Conservation (phyloP, 2,888 invertebrate genomes). For the Halocaridina rubra region DNA sequence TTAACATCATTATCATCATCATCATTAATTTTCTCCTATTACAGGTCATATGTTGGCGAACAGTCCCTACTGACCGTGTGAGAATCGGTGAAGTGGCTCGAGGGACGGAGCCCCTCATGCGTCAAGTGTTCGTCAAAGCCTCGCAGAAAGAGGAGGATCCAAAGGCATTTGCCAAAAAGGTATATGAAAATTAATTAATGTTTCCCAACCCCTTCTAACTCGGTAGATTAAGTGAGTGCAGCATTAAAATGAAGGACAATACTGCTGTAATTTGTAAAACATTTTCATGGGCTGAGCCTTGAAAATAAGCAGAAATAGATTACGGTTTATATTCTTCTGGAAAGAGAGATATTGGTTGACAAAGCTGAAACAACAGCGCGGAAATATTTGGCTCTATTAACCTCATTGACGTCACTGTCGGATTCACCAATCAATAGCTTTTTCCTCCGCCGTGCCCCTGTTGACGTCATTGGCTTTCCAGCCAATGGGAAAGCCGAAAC, state of each 20-base stretch:
- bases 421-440: conserved; percentile 41
- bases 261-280: too few relatives aligned
- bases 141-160: conserved; percentile 7
- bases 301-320: background rate
- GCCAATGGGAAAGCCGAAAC: background rate
- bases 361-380: background rate
- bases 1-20: too few relatives aligned
- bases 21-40: background rate
- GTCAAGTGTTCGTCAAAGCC: conserved; percentile 82
- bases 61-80: conserved; percentile 87
- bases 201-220: too few relatives aligned
- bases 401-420: conserved; percentile 40
- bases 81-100: conserved; percentile 92
- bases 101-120: conserved; percentile 94
- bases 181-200: too few relatives aligned
- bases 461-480: conserved; percentile 23
- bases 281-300: too few relatives aligned
- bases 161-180: conserved; percentile 50
- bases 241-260: too few relatives aligned
- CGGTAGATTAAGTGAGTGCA: background rate
- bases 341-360: background rate
- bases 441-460: conserved; percentile 24
- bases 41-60: conserved; percentile 91
- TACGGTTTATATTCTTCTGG: background rate
- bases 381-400: background rate